Evolutionary conservation across 2,888 invertebrate genomes (phyloP).

Genomic region (Strigamia maritima): DNA sequence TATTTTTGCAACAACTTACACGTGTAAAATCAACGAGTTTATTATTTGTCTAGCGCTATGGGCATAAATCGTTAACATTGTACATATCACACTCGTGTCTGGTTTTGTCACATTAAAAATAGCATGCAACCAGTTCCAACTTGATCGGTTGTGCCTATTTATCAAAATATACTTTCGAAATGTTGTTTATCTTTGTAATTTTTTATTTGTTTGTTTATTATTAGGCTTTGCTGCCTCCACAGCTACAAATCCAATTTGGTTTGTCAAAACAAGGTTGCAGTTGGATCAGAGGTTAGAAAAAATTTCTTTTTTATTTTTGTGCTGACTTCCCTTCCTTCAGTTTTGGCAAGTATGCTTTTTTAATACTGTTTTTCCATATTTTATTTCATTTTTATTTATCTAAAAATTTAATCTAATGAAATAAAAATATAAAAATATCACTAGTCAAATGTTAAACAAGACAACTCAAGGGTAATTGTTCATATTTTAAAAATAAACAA

Average conservation of each 20-base stretch:
- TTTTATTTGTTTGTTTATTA: conserved; percentile 34
- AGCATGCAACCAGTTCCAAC: neutral
- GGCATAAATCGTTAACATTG: neutral
- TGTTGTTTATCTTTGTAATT: neutral
- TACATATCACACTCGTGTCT: neutral
- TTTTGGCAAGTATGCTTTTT: conserved; percentile 7
- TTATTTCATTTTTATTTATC: neutral
- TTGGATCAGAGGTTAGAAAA: conserved; percentile 72
- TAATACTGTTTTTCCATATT: neutral
- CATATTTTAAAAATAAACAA: no score
- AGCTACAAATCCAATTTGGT: conserved; percentile 98
- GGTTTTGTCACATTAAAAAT: neutral
- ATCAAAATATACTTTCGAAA: neutral
- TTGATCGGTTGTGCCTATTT: neutral
- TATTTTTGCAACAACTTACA: neutral
- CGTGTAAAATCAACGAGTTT: neutral
- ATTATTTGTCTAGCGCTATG: conserved; percentile 1
- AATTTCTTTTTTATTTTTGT: conserved; percentile 1
- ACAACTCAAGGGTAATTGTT: neutral
- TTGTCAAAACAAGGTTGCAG: conserved; percentile 96
- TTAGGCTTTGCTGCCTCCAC: conserved; percentile 93
- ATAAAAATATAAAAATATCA: neutral
- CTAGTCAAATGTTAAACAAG: neutral
- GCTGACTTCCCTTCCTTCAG: neutral
- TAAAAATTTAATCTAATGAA: neutral